Evolutionary conservation across 2,113 vertebrate species (phyloP), one percentile per base, ranked within the genome.

Genomic region (Ciconia stormi): DNA sequence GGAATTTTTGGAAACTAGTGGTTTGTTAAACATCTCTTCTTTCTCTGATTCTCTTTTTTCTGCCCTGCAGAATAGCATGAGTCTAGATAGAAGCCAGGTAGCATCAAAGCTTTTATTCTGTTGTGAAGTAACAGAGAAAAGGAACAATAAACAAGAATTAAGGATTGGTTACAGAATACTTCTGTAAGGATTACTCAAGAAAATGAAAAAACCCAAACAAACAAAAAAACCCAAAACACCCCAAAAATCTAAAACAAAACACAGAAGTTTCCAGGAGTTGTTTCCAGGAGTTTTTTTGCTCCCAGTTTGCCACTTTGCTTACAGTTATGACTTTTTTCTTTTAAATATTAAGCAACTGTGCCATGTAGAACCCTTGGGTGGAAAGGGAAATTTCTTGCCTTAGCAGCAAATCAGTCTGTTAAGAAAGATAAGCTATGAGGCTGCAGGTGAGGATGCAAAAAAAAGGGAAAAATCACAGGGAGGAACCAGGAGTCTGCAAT

Each of bases 71-170:
- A 78, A 34, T 34, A 59, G 14, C 9, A n/a, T n/a, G 11, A 61
- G 10, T 79, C 16, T 85, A 26, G 2, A 0, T 9, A 78, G 52
- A 81, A 85, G 5, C 36, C 69, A 0, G 0, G 40, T 13, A 55
- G 4, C 29, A 82, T 6, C 15, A 65, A 55, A 61, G 15, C 2
- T 49, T 38, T 88, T 50, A 20, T 56, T 82, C 6, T 34, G 2
- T 46, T 30, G 9, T 40, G 29, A 80, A 71, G 2, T 77, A 59
- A 40, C 26, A 84, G 44, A 44, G 19, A 72, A 77, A 46, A 4
- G 21, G 11, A 73, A 56, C 7, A 74, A 73, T 44, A 70, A 82
- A 82, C 7, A 2, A 26, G 16, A 82, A 71, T 86, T 82, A 82
- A 74, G 6, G 21, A 59, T 18, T 11, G 3, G 53, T 58, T 71